Conservation (phyloP, 2,888 invertebrate genomes). For the Scaptomyza parva region DNA sequence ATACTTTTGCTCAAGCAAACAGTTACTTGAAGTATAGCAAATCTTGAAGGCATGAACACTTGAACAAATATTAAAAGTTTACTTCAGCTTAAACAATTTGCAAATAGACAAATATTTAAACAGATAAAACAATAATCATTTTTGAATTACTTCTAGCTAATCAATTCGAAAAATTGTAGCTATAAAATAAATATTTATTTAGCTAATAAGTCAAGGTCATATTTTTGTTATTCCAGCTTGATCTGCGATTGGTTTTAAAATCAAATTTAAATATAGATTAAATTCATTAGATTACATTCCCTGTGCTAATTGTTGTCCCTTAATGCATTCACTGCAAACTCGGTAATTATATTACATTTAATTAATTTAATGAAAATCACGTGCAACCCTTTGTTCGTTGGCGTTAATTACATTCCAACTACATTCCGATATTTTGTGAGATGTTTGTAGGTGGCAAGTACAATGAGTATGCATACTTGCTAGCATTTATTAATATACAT, state of each 20-base stretch:
- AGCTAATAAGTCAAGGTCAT: conserved; percentile 17
- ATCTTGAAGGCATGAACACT: neutral
- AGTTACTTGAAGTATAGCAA: neutral
- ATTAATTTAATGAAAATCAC: conserved; percentile 14
- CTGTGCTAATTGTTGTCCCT: neutral
- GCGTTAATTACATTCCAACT: conserved; percentile 23
- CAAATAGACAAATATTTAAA: neutral
- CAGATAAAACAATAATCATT: neutral
- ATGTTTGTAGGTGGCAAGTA: neutral
- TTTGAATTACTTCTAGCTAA: conserved; percentile 1
- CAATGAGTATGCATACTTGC: conserved; percentile 15
- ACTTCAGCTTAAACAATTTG: neutral
- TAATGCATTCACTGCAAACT: neutral
- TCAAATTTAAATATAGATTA: too few species aligned
- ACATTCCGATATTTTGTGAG: neutral
- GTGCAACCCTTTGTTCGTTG: neutral
- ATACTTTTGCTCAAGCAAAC: neutral
- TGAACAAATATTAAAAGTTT: conserved; percentile 28
- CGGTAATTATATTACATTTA: neutral
- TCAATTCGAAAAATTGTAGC: conserved; percentile 1
- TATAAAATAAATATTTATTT: conserved; percentile 10
- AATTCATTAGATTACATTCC: too few species aligned
- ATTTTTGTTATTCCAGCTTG: neutral
- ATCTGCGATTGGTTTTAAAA: neutral
- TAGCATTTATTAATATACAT: conserved; percentile 30